These are phyloP conservation scores for Sacculina carcini DNA, from an alignment of 2,888 invertebrate species.

Conservation along the genomic window DNA sequence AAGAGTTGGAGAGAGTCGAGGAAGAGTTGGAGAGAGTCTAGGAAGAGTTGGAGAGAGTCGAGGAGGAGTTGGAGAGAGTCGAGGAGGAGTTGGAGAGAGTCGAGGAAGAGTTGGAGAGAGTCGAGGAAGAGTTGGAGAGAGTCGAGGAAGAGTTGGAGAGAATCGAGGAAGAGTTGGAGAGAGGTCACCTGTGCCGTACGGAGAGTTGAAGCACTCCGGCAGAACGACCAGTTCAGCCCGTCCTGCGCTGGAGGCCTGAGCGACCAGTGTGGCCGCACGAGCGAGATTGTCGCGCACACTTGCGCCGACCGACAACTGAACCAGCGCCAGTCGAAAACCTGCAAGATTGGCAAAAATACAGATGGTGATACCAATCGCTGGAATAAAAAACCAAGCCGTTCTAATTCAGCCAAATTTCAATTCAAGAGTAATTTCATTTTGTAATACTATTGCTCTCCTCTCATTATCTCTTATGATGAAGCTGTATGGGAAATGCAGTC, in stretches of 20 bases:
- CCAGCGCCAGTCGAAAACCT: conserved; percentile 44
- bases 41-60: not conserved
- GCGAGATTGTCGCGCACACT: conserved; percentile 48
- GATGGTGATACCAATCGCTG: too few relatives aligned
- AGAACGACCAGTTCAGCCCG: conserved; percentile 36
- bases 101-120: not conserved
- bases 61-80: not conserved
- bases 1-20: not conserved
- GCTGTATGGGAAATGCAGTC: too few relatives aligned
- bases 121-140: not conserved
- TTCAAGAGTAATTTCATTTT: too few relatives aligned
- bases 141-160: not conserved
- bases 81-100: not conserved
- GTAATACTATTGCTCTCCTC: too few relatives aligned
- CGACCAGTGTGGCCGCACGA: conserved; percentile 40
- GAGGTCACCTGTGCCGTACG: conserved; percentile 50
- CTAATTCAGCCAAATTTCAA: too few relatives aligned
- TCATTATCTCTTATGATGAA: too few relatives aligned
- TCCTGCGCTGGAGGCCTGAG: conserved; percentile 34
- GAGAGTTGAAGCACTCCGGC: conserved; percentile 82
- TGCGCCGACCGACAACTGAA: conserved; percentile 51
- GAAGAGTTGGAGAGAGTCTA: not conserved
- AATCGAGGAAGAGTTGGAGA: conserved; percentile 6
- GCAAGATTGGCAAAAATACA: too few relatives aligned
- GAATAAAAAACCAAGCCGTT: too few relatives aligned